Evolutionary conservation across 1,140 invertebrate species (phyloP).

Genomic region (Heliconius congener): DNA sequence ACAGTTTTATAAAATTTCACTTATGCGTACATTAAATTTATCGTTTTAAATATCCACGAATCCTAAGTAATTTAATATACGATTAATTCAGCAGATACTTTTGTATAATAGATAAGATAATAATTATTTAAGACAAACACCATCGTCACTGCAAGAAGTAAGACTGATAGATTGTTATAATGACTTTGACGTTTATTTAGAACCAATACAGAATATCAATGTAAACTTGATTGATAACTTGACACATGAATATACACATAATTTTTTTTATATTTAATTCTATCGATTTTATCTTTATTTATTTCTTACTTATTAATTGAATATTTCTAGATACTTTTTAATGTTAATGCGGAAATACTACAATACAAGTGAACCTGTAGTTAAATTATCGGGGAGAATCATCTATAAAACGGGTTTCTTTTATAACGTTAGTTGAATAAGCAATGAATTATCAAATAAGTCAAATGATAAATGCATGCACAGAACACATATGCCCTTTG

Average conservation of each 20-base stretch:
- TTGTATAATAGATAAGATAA: conserved; percentile 40
- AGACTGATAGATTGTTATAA: neutral
- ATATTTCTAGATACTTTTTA: neutral
- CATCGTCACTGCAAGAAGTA: conserved; percentile 17
- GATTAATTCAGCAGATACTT: neutral
- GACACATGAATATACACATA: neutral
- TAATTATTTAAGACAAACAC: conserved; percentile 20
- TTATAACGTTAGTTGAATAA: too few relatives aligned
- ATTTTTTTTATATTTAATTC: neutral
- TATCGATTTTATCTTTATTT: neutral
- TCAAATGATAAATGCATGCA: neutral
- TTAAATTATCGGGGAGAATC: too few relatives aligned
- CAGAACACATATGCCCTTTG: too few relatives aligned
- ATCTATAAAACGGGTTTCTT: too few relatives aligned
- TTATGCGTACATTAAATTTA: neutral
- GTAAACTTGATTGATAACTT: too few relatives aligned
- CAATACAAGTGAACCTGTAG: too few relatives aligned
- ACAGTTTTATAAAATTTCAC: neutral
- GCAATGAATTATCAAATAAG: neutral
- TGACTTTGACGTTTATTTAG: conserved; percentile 1
- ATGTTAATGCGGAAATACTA: neutral
- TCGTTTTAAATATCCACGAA: neutral
- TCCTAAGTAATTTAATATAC: neutral
- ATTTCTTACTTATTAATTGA: neutral
- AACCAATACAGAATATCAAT: neutral